Percentiles rank a stretch among this genome's conserved stretches.
Evolutionary conservation across 1,140 invertebrate genomes (phyloP).

Genomic region (Leptinotarsa lineolata): DNA sequence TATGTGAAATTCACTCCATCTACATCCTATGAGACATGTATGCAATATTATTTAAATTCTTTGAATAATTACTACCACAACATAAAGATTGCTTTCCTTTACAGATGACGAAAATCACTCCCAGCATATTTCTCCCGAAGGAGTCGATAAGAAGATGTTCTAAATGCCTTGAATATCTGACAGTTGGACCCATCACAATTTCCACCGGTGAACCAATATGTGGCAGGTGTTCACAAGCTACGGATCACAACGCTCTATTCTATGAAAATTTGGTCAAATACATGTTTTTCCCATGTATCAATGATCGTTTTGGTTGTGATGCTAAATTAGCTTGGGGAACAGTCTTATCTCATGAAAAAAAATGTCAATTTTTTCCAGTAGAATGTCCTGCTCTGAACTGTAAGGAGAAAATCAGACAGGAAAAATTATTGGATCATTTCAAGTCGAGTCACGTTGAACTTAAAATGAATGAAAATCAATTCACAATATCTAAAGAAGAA

Average conservation of each 20-base stretch:
- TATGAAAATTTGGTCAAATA: slow-evolving; percentile 6
- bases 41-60: neutral
- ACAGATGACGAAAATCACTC: neutral
- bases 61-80: too few species aligned
- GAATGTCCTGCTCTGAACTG: slow-evolving; percentile 5
- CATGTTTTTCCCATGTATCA: slow-evolving; percentile 23
- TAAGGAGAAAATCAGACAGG: neutral
- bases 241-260: neutral
- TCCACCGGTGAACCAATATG: neutral
- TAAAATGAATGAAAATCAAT: neutral
- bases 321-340: neutral
- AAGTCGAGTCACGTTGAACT: neutral
- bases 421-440: neutral
- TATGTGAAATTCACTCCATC: too few species aligned
- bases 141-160: neutral
- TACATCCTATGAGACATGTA: too few species aligned
- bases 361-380: neutral
- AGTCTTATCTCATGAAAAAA: neutral
- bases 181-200: slow-evolving; percentile 10
- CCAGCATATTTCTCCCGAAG: neutral
- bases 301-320: slow-evolving; percentile 1
- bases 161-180: neutral
- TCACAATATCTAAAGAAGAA: neutral
- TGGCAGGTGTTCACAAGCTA: neutral
- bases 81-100: neutral